These are phyloP conservation scores for Noctuana brunneofusca DNA, from an alignment of 2,888 invertebrate species.

Conservation along the genomic window DNA sequence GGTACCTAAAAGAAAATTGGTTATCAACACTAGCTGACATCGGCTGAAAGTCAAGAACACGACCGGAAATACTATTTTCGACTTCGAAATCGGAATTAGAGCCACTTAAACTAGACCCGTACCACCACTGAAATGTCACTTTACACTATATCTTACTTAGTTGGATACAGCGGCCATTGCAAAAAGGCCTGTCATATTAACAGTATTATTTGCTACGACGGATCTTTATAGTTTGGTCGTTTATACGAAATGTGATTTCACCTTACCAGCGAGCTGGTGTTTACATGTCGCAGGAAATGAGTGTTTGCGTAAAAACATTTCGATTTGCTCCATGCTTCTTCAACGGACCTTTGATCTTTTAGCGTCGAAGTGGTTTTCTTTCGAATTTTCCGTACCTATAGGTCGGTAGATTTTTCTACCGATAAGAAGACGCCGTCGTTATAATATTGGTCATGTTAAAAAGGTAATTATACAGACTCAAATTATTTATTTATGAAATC, in stretches of 20 bases:
- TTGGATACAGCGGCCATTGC: neutral
- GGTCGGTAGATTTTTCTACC: neutral
- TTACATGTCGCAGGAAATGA: conserved; percentile 23
- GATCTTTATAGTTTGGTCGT: conserved; percentile 7
- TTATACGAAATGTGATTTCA: conserved; percentile 19
- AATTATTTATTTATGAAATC: too few species aligned
- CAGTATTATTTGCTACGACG: conserved; percentile 7
- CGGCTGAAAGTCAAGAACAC: neutral
- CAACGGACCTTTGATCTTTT: conserved; percentile 10
- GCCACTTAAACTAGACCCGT: conserved; percentile 7
- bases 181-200: neutral
- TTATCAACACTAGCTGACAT: conserved; percentile 5
- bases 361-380: neutral
- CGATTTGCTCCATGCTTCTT: neutral
- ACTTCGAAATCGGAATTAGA: conserved; percentile 5
- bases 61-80: conserved; percentile 5
- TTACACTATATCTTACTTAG: neutral
- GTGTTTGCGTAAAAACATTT: conserved; percentile 20
- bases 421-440: too few species aligned
- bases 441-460: too few species aligned
- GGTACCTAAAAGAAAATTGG: conserved; percentile 1
- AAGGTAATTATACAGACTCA: too few species aligned
- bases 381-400: too few species aligned
- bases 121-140: neutral
- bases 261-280: conserved; percentile 14